A percentile compares a stretch with the other conserved stretches of the same genome.
Conservation (phyloP, 2,113 vertebrate species). For the Rana temporaria region DNA sequence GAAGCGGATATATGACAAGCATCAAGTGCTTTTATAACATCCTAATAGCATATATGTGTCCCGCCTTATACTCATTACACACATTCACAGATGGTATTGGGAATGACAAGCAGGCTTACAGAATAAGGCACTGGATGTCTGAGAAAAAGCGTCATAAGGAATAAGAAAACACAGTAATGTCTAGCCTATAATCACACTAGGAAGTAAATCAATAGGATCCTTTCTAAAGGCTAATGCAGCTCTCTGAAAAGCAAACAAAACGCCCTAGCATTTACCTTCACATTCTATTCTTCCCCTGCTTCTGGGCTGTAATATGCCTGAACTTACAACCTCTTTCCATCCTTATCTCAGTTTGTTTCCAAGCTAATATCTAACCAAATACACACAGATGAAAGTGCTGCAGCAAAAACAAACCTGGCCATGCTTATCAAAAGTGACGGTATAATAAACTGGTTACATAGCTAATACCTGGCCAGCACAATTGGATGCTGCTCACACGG, state of each 20-base stretch:
- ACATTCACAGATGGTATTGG: not conserved
- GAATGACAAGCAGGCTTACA: constrained; percentile 20
- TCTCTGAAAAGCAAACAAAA: constrained; percentile 21
- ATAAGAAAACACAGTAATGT: constrained; percentile 44
- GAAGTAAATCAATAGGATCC: constrained; percentile 47
- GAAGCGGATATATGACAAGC: constrained; percentile 17
- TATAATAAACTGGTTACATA: not conserved
- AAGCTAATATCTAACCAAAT: constrained; percentile 29
- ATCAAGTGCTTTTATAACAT: constrained; percentile 15
- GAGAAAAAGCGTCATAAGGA: constrained; percentile 38
- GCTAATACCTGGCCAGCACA: too few relatives aligned
- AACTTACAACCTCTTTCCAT: constrained; percentile 3
- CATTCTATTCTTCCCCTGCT: constrained; percentile 7
- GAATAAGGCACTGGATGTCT: constrained; percentile 28
- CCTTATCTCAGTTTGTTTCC: constrained; percentile 12
- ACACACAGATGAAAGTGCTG: constrained; percentile 36
- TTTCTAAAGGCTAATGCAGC: constrained; percentile 44
- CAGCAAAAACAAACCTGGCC: constrained; percentile 10
- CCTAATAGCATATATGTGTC: not conserved
- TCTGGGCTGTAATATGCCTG: not conserved
- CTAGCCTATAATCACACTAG: constrained; percentile 40
- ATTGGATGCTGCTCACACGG: too few relatives aligned
- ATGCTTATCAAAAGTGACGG: not conserved
- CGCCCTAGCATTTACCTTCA: constrained; percentile 16
- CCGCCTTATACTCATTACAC: constrained; percentile 15